Conservation (phyloP, 2,113 vertebrate genomes). For the Mastomys coucha region DNA sequence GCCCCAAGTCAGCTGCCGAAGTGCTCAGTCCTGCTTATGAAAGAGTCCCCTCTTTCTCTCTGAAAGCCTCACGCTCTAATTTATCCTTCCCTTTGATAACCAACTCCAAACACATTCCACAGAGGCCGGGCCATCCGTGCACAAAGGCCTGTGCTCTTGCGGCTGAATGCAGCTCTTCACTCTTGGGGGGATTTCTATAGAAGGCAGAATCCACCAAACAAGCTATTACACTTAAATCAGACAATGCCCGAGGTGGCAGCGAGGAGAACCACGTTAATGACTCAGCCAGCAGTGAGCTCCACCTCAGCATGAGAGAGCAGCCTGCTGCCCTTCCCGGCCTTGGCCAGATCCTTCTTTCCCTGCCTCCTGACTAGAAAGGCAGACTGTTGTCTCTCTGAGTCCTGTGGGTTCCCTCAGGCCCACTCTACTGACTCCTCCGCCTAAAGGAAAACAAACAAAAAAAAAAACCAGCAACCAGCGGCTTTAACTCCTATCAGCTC, state of each 20-base stretch:
- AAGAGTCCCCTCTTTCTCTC: constrained; percentile 74
- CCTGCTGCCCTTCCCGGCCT: constrained; percentile 73
- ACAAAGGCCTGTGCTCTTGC: constrained; percentile 64
- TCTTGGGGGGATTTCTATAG: constrained; percentile 41
- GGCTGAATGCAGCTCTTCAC: constrained; percentile 67
- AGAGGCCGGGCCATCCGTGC: constrained; percentile 57
- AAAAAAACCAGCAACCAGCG: background rate
- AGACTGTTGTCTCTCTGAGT: constrained; percentile 55
- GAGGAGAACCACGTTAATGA: constrained; percentile 79
- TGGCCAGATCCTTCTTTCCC: constrained; percentile 38
- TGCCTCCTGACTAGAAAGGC: constrained; percentile 55
- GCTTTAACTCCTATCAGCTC: background rate
- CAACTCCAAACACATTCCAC: constrained; percentile 73
- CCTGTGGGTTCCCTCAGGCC: background rate
- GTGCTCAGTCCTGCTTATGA: constrained; percentile 70
- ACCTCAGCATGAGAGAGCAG: constrained; percentile 63
- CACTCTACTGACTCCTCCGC: background rate
- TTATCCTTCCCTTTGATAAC: constrained; percentile 82
- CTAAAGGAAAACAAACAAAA: background rate
- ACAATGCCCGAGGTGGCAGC: constrained; percentile 75
- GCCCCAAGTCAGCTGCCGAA: constrained; percentile 61
- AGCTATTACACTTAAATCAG: constrained; percentile 83
- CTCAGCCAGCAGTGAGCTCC: constrained; percentile 73
- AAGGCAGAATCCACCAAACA: constrained; percentile 81
- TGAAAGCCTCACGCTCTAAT: constrained; percentile 74